These are phyloP conservation scores for Antheraea assamensis DNA, from an alignment of 2,888 invertebrate species.

Conservation along the genomic window DNA sequence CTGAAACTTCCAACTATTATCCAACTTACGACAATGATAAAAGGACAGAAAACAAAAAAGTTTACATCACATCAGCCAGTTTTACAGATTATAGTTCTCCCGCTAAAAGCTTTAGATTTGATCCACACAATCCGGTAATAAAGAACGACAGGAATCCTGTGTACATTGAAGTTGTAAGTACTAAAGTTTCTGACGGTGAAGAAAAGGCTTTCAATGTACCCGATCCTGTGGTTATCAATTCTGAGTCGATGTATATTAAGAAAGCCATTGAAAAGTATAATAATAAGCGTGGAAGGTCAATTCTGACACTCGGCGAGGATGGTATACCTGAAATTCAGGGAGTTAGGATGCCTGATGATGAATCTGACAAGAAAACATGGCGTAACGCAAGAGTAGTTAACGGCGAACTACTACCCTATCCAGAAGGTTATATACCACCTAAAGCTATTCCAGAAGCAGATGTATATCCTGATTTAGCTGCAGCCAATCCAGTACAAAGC, in stretches of 20 bases:
- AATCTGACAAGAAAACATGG: conserved; percentile 92
- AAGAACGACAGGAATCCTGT: conserved; percentile 82
- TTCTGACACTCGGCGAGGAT: conserved; percentile 85
- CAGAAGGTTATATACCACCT: conserved; percentile 85
- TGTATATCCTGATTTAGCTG: conserved; percentile 71
- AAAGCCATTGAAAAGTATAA: conserved; percentile 73
- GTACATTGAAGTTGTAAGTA: conserved; percentile 76
- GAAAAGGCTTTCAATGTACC: conserved; percentile 81
- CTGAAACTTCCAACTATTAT: conserved; percentile 71
- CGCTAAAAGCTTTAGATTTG: conserved; percentile 72
- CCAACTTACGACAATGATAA: conserved; percentile 75
- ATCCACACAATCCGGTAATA: conserved; percentile 75
- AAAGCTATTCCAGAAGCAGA: conserved; percentile 83
- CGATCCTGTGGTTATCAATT: conserved; percentile 86
- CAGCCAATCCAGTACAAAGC: conserved; percentile 60
- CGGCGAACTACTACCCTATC: conserved; percentile 89
- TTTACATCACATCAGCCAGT: conserved; percentile 76
- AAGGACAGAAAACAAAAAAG: conserved; percentile 70
- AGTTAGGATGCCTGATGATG: conserved; percentile 91
- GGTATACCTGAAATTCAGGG: conserved; percentile 92
- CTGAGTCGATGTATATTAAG: conserved; percentile 84
- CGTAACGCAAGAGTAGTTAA: conserved; percentile 94
- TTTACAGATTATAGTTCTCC: conserved; percentile 70
- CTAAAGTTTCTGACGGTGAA: conserved; percentile 75
- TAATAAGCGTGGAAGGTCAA: conserved; percentile 84